Evolutionary conservation across 2,888 invertebrate genomes (phyloP).

Genomic region (Caenorhabditis sinica): DNA sequence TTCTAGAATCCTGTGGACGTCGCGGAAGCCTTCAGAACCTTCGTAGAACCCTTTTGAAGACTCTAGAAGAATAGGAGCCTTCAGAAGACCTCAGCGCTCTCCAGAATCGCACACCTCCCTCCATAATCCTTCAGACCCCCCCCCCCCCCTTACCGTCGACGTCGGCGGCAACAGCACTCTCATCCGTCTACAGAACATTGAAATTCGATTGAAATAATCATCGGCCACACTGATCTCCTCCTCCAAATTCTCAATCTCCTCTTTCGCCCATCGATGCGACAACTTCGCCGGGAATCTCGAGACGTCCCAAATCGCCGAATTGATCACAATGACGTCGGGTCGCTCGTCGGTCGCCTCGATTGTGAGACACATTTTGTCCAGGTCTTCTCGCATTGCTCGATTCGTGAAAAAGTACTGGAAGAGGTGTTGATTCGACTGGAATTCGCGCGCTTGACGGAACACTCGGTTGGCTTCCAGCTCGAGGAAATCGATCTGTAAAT

Average conservation of each 20-base stretch:
- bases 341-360: conserved; percentile 61
- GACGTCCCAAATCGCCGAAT: conserved; percentile 75
- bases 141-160: conserved; percentile 61
- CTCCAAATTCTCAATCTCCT: background rate
- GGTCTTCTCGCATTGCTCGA: conserved; percentile 71
- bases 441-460: conserved; percentile 73
- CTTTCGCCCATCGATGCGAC: background rate
- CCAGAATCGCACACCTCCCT: too few relatives aligned
- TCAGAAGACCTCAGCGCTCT: too few relatives aligned
- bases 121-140: too few relatives aligned
- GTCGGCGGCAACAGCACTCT: conserved; percentile 52
- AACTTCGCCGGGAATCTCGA: conserved; percentile 61
- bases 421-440: conserved; percentile 63
- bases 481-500: conserved; percentile 65
- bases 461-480: conserved; percentile 68
- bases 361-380: conserved; percentile 62
- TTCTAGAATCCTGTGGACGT: too few relatives aligned
- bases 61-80: too few relatives aligned
- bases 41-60: too few relatives aligned
- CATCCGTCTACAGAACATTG: conserved; percentile 63
- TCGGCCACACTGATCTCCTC: conserved; percentile 53
- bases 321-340: conserved; percentile 72
- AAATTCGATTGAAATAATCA: conserved; percentile 62
- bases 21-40: too few relatives aligned
- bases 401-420: conserved; percentile 73